A percentile compares a stretch with the other conserved stretches of the same genome.
phyloP scores from a whole-genome alignment of 2,888 invertebrate species.

The Hoplodrina blanda region DNA sequence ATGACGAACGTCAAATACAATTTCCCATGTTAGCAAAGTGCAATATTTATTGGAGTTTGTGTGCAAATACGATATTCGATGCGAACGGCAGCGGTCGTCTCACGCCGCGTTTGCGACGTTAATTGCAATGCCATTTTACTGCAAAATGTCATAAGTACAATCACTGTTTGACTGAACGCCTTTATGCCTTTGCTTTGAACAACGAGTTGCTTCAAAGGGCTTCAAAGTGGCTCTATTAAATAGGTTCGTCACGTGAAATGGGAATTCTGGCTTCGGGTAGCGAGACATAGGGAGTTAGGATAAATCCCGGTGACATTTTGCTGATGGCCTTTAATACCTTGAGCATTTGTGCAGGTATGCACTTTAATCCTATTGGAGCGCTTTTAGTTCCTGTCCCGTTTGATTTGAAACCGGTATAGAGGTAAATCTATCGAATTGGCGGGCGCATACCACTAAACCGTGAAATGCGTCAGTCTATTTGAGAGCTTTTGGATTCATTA shows the following conservation, averaged over 20 bases:
- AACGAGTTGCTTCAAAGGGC: constrained; percentile 38
- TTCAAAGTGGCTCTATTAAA: constrained; percentile 38
- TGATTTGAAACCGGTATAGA: constrained; percentile 2
- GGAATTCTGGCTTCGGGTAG: constrained; percentile 18
- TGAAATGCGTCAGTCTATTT: constrained; percentile 2
- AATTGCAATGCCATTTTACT: constrained; percentile 48
- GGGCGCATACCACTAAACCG: constrained; percentile 1
- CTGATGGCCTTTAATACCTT: neutral
- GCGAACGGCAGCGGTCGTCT: constrained; percentile 23
- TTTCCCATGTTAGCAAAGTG: constrained; percentile 26
- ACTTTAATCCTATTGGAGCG: constrained; percentile 10
- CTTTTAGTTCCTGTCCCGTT: constrained; percentile 5
- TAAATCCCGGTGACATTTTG: constrained; percentile 28
- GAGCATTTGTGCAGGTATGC: neutral
- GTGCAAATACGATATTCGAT: constrained; percentile 42
- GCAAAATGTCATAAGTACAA: constrained; percentile 51
- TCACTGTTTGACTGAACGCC: constrained; percentile 38
- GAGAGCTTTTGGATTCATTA: constrained; percentile 4
- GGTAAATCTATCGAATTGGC: neutral
- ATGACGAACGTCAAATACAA: constrained; percentile 24
- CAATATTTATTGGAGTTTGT: constrained; percentile 35
- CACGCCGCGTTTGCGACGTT: constrained; percentile 41
- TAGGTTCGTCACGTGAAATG: constrained; percentile 34
- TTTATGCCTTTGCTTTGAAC: constrained; percentile 44
- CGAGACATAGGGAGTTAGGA: constrained; percentile 15